Evolutionary conservation across 2,888 invertebrate species (phyloP).

Genomic region (Tanytarsus gracilentus): DNA sequence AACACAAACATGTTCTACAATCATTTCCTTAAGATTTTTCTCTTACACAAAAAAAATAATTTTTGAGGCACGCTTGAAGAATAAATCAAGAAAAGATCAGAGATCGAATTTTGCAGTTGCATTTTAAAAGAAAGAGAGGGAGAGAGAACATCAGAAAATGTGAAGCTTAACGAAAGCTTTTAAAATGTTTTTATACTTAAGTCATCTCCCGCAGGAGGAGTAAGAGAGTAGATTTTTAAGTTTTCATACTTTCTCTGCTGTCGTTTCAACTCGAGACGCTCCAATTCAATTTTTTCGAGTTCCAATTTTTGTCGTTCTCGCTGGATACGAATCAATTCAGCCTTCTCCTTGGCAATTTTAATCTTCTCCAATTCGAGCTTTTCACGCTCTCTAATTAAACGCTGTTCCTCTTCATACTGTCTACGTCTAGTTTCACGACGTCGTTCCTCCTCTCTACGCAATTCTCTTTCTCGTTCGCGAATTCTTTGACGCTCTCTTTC

Average conservation of each 20-base stretch:
- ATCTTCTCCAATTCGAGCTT: conserved; percentile 76
- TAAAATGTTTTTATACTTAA: no score
- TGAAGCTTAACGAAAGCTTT: background rate
- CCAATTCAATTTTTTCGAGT: conserved; percentile 64
- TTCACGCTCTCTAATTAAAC: conserved; percentile 71
- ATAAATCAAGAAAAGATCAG: no score
- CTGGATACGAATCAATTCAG: conserved; percentile 72
- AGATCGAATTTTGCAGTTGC: no score
- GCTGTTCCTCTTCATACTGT: conserved; percentile 75
- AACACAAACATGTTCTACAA: no score
- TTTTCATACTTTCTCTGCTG: conserved; percentile 60
- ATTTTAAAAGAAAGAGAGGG: no score
- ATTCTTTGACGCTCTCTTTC: conserved; percentile 65
- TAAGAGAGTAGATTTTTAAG: background rate
- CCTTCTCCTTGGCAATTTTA: conserved; percentile 78
- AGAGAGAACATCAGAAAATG: no score
- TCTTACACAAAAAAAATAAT: no score
- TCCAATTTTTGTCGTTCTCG: conserved; percentile 73
- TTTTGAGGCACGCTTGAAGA: no score
- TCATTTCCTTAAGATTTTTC: no score
- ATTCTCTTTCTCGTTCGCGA: conserved; percentile 30
- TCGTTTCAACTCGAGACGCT: conserved; percentile 73
- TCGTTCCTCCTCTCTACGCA: conserved; percentile 67
- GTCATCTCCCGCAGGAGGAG: no score
- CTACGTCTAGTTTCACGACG: conserved; percentile 72